Percentiles rank a stretch among this genome's conserved stretches.
Evolutionary conservation across 35 echinoderm and acorn worm species (phyloP).

Genomic region (Apostichopus japonicus): DNA sequence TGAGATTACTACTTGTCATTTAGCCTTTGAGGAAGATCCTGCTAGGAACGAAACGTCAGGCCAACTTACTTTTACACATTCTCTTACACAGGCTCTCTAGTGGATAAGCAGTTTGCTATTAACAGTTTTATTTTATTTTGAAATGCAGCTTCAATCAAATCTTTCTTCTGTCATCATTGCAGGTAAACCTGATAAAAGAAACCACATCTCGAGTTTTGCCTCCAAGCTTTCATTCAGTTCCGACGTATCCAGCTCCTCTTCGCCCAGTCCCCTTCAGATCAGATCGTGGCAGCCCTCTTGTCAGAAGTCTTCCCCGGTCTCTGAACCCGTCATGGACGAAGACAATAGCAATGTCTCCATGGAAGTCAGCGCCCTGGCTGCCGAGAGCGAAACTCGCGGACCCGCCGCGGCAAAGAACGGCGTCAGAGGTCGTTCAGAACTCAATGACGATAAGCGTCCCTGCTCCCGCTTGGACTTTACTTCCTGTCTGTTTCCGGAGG

Average conservation of each 20-base stretch:
- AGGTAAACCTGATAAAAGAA: slow-evolving; percentile 36
- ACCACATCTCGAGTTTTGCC: slow-evolving; percentile 23
- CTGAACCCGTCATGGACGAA: slow-evolving; percentile 8
- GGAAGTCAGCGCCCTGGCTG: background rate
- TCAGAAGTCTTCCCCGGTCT: background rate
- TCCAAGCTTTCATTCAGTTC: slow-evolving; percentile 22
- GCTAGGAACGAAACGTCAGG: too few relatives aligned
- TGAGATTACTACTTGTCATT: too few relatives aligned
- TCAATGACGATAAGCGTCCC: background rate
- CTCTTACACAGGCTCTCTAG: too few relatives aligned
- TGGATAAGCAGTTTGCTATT: too few relatives aligned
- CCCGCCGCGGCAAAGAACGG: background rate
- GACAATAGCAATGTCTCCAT: background rate
- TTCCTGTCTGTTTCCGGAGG: slow-evolving; percentile 11
- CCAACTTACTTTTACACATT: too few relatives aligned
- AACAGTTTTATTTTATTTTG: too few relatives aligned
- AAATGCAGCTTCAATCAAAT: too few relatives aligned
- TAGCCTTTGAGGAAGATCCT: too few relatives aligned
- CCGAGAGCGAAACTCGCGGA: background rate
- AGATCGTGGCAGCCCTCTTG: background rate
- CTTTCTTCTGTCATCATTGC: background rate
- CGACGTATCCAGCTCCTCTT: background rate
- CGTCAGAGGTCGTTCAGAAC: background rate
- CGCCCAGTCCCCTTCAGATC: background rate
- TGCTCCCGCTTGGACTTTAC: background rate